phyloP scores from a whole-genome alignment of 2,888 invertebrate species.

The Metellina segmentata region DNA sequence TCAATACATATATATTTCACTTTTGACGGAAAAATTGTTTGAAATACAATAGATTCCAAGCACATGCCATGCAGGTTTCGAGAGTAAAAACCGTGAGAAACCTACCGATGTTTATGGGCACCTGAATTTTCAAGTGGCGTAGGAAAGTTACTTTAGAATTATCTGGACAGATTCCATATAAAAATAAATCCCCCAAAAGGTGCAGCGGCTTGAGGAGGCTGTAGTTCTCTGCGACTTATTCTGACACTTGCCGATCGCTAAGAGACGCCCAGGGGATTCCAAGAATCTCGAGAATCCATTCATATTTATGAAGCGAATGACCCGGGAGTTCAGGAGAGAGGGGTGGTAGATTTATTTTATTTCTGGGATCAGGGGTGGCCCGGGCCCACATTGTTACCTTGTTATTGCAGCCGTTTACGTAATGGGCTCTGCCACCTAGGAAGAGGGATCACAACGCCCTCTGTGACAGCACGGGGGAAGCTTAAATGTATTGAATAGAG shows the following conservation, averaged over 20 bases:
- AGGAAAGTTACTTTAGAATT: not conserved
- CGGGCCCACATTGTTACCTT: conserved; percentile 8
- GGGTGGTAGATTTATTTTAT: conserved; percentile 46
- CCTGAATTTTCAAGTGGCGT: not conserved
- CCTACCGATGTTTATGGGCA: not conserved
- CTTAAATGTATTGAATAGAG: not conserved
- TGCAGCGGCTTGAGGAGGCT: not conserved
- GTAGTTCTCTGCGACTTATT: conserved; percentile 21
- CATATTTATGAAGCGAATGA: conserved; percentile 62
- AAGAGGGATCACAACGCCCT: conserved; percentile 4
- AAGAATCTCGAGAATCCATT: conserved; percentile 28
- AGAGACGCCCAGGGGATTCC: conserved; percentile 21
- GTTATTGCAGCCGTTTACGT: conserved; percentile 45
- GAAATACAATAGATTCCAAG: no score
- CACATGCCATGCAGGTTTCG: no score
- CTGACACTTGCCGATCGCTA: conserved; percentile 20
- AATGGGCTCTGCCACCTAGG: conserved; percentile 17
- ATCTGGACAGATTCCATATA: conserved; percentile 22
- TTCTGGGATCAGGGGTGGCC: conserved; percentile 24
- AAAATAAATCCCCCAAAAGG: conserved; percentile 23
- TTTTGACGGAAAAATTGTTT: no score
- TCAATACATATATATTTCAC: no score
- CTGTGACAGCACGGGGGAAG: not conserved
- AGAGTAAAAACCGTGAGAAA: conserved; percentile 10
- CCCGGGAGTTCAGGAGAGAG: not conserved